These are phyloP conservation scores for Meliscaeva auricollis DNA, from an alignment of 2,888 invertebrate species.

Conservation along the genomic window DNA sequence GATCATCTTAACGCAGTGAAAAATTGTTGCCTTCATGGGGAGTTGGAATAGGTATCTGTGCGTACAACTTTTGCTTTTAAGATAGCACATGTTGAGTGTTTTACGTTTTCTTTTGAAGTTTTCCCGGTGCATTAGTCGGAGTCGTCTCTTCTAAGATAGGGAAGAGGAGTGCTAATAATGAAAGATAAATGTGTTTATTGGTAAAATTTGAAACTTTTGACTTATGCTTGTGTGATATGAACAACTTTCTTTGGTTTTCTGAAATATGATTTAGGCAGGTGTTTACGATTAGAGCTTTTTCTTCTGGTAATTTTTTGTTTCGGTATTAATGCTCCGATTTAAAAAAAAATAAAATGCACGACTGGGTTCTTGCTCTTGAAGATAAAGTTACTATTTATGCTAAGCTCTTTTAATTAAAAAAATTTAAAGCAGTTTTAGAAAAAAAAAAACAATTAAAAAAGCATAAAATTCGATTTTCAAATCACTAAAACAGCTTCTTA, in stretches of 20 bases:
- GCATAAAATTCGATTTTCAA: too few relatives aligned
- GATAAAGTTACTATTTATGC: too few relatives aligned
- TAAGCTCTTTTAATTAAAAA: too few relatives aligned
- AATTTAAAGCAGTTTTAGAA: background rate
- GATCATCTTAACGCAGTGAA: slow-evolving; percentile 26
- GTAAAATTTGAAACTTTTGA: background rate
- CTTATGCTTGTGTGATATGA: background rate
- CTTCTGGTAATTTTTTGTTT: too few relatives aligned
- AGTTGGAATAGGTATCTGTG: background rate
- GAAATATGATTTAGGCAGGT: background rate
- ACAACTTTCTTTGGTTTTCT: background rate
- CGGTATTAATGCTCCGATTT: too few relatives aligned
- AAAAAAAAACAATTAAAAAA: background rate
- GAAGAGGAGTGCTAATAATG: background rate
- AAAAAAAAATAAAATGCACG: too few relatives aligned
- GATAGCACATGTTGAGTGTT: slow-evolving; percentile 25
- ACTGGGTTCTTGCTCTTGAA: too few relatives aligned
- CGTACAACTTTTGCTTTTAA: slow-evolving; percentile 8
- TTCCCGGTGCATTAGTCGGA: slow-evolving; percentile 20
- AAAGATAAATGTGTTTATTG: slow-evolving; percentile 1
- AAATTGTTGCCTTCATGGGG: slow-evolving; percentile 22
- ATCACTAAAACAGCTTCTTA: too few relatives aligned
- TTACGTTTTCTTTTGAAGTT: slow-evolving; percentile 22
- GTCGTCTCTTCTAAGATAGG: background rate
- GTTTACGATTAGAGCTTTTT: too few relatives aligned